phyloP scores from a whole-genome alignment of 2,888 invertebrate genomes.

The Ennomos fuscantarius region DNA sequence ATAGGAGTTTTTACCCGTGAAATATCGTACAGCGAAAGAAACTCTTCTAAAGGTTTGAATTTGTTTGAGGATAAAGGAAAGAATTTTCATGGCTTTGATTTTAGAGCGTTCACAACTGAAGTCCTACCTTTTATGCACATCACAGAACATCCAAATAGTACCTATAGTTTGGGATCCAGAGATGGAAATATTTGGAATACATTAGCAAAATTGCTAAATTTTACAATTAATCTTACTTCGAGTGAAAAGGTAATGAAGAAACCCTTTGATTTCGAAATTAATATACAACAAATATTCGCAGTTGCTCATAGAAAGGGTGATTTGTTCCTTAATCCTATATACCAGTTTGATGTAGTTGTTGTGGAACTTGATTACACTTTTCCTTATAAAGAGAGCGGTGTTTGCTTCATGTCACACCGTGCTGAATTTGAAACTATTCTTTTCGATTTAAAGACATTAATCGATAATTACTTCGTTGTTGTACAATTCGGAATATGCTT shows the following conservation, averaged over 20 bases:
- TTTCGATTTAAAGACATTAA: conserved; percentile 58
- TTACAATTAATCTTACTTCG: conserved; percentile 62
- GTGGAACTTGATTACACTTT: conserved; percentile 66
- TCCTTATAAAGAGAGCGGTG: conserved; percentile 69
- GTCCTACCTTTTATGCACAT: conserved; percentile 61
- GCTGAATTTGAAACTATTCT: conserved; percentile 69
- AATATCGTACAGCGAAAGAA: conserved; percentile 45
- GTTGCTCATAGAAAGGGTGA: conserved; percentile 68
- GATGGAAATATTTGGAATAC: conserved; percentile 72
- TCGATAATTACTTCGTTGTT: conserved; percentile 47
- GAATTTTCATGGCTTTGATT: conserved; percentile 62
- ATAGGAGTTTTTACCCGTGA: conserved; percentile 55
- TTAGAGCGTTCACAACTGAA: conserved; percentile 56
- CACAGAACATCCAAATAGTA: conserved; percentile 50
- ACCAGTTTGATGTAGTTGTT: conserved; percentile 68
- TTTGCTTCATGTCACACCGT: conserved; percentile 67
- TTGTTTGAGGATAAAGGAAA: conserved; percentile 63
- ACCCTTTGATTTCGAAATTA: conserved; percentile 62
- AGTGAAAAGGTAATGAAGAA: conserved; percentile 49
- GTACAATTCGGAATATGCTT: conserved; percentile 56
- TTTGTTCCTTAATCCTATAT: conserved; percentile 65
- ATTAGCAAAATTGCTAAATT: conserved; percentile 66
- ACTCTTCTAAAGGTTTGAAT: conserved; percentile 36
- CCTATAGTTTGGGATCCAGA: conserved; percentile 54
- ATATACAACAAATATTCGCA: conserved; percentile 59